Percentiles rank a stretch among this genome's conserved stretches.
Conservation (phyloP, 2,797 vertebrate species). For the Anguilla marmorata region DNA sequence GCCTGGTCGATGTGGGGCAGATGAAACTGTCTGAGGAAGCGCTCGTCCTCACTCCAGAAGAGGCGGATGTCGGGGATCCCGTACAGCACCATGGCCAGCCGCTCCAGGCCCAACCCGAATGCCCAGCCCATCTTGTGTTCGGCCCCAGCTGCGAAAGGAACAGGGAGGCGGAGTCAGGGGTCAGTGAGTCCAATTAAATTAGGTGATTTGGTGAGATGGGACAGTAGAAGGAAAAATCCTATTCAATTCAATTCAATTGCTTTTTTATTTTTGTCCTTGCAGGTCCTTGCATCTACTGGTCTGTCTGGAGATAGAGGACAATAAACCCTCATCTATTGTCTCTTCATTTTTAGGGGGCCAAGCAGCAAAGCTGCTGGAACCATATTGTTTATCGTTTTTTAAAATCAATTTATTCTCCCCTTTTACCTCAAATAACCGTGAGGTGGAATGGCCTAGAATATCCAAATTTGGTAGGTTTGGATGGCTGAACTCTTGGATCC, state of each 20-base stretch:
- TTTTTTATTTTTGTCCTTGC: not conserved
- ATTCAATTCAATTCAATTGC: not conserved
- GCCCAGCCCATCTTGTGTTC: constrained; percentile 88
- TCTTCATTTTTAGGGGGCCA: not conserved
- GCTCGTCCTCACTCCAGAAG: constrained; percentile 89
- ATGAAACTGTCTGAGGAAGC: constrained; percentile 85
- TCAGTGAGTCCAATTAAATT: not conserved
- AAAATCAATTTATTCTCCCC: no score
- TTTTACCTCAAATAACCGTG: no score
- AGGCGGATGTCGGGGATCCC: constrained; percentile 89
- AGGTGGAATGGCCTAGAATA: no score
- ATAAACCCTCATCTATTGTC: not conserved
- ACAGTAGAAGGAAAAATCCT: not conserved
- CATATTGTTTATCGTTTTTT: no score
- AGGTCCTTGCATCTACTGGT: not conserved
- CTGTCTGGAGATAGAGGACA: not conserved
- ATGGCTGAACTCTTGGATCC: no score
- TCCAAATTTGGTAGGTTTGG: no score
- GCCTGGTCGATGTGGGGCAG: constrained; percentile 75
- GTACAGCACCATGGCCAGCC: constrained; percentile 90
- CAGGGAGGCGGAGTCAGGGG: not conserved
- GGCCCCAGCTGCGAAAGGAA: constrained; percentile 76
- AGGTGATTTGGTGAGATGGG: not conserved
- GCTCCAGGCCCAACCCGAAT: constrained; percentile 90
- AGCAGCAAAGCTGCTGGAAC: no score